Evolutionary conservation across 2,113 vertebrate species (phyloP), one percentile per base, ranked within the genome.

Genomic region (Ellobius talpinus): DNA sequence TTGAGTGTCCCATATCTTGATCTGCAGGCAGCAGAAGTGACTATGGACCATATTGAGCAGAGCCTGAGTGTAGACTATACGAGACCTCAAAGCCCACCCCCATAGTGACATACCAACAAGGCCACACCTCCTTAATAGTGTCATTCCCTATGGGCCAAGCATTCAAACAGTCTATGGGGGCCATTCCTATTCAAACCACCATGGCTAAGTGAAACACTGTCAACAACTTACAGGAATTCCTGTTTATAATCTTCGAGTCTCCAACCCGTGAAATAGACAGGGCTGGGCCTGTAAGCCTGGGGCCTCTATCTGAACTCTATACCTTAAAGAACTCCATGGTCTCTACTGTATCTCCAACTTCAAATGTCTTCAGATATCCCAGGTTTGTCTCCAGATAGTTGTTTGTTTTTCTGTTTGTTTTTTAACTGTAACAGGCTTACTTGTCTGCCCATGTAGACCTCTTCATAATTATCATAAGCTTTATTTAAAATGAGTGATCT

Each of bases 321-420:
- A 7, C 61, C 82, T 1, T 2, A 4, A 2, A 2, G 17, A 33
- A n/a, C 4, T 19, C 0, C 36, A 3, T 8, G 4, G 13, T 11
- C 14, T 12, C 1, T 42, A 0, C 16, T 0, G 29, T 14, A 7
- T 36, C n/a, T 23, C 33, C 33, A 21, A 36, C 10, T 77, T 23
- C 89, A 72, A 31, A 17, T 14, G 13, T 12, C 24, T 16, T 31
- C 23, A 45, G 9, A 10, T 31, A 3, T 1, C 16, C 29, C 24
- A 14, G 3, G 10, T 65, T 50, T 70, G 63, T 55, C 74, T 77
- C 79, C 81, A 63, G 11, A 70, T 42, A 93, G 17, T 1, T 63
- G 66, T 19, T 58, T 58, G 58, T 58, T 58, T 58, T 19, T 58
- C 2, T 58, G 58, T 19, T 58, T 21, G 17, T 21, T 58, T 84